These are phyloP conservation scores for Strigamia crassipes DNA, from an alignment of 2,888 invertebrate genomes.

Conservation along the genomic window DNA sequence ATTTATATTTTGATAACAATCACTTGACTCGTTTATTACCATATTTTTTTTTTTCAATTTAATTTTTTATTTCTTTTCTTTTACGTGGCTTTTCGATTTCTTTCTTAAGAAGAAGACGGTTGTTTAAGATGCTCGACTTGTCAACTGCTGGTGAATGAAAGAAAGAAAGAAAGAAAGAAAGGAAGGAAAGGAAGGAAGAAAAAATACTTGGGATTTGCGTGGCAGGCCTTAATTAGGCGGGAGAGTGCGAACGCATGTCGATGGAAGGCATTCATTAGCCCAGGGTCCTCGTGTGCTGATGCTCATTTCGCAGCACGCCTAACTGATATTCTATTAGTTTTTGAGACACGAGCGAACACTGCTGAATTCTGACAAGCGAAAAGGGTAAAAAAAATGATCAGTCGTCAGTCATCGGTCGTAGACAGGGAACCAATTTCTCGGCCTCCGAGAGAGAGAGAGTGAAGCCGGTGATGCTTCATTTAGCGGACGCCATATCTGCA, in stretches of 20 bases:
- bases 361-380: constrained; percentile 23
- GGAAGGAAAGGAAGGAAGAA: neutral
- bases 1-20: constrained; percentile 22
- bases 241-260: constrained; percentile 29
- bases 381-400: constrained; percentile 7
- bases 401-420: constrained; percentile 23
- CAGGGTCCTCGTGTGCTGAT: constrained; percentile 21
- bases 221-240: constrained; percentile 27
- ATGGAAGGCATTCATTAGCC: constrained; percentile 34
- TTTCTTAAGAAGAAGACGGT: neutral
- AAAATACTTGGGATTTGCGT: neutral
- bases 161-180: no score
- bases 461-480: constrained; percentile 27
- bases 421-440: constrained; percentile 27
- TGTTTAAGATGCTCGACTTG: constrained; percentile 34
- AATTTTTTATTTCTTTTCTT: neutral
- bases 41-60: neutral
- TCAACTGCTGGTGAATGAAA: constrained; percentile 18
- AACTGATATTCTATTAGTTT: constrained; percentile 36
- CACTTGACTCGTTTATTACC: constrained; percentile 27
- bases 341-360: constrained; percentile 10
- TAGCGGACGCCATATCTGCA: constrained; percentile 33
- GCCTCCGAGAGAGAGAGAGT: neutral
- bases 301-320: constrained; percentile 24
- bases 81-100: neutral